Evolutionary conservation across 2,797 vertebrate genomes (phyloP), one percentile per base, ranked within the genome.

Genomic region (Lophius americanus): DNA sequence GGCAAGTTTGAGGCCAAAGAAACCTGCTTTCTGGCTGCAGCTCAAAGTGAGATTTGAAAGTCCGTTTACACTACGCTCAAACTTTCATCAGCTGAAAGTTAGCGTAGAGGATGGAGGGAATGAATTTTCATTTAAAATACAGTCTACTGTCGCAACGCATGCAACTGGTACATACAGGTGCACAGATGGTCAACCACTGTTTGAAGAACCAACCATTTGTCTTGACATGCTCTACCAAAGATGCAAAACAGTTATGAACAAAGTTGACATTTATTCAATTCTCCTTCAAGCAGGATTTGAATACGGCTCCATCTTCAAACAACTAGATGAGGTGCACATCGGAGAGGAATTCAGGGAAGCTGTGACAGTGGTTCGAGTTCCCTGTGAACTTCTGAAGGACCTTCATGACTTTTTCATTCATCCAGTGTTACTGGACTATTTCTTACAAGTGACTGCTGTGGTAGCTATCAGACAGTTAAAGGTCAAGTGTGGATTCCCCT

Each of bases 351-450:
- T 96, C 50, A 94, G 91, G 39, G 96, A 96, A 91, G 95, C 93
- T 32, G 85, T 96, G 64, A 86, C 93, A 49, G 70, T 51, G 39
- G 80, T 98, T 9, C 89, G 68, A 48, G 92, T 96, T 58, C 91
- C 93, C 4, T 69, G 78, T 69, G 89, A 94, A 69, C 79, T 92
- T 0, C 0, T 83, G 23, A 73, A 64, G 49, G 78, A 94, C 64
- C 89, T 96, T 60, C 78, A 94, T 76, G 89, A 93, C 43, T 94
- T 93, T 82, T 92, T 81, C 54, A 88, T 97, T 64, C 95, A 97
- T 67, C 96, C 96, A 11, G 94, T 95, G 52, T 50, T 97, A 6
- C 83, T 97, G 1, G 96, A 97, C 85, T 94, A 87, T 73, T 96
- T 96, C 68, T 69, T 97, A 68, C 95, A 96, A 89, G 95, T 96